A percentile compares a stretch with the other conserved stretches of the same genome.
These are phyloP conservation scores for Bucorvus abyssinicus DNA, from an alignment of 2,797 vertebrate species.

Conservation along the genomic window DNA sequence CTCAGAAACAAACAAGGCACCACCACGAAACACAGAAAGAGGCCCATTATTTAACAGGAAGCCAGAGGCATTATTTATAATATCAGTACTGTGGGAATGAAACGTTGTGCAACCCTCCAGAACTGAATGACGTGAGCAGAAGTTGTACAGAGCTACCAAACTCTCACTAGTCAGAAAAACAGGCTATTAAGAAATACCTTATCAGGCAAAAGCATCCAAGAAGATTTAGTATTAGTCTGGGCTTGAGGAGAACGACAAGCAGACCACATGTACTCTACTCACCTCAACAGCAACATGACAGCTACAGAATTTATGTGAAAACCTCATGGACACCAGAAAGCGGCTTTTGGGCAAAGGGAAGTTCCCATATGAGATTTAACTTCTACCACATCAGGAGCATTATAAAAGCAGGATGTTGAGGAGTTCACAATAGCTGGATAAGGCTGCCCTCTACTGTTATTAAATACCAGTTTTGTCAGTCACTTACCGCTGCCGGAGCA, in stretches of 20 bases:
- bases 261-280: rapidly evolving
- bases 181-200: neutral
- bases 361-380: neutral
- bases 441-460: constrained; percentile 20
- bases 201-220: neutral
- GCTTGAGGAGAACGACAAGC: neutral
- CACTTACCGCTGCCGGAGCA: constrained; percentile 87
- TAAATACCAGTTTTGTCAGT: neutral
- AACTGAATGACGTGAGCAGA: neutral
- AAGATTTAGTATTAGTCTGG: neutral
- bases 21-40: neutral
- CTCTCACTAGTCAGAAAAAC: neutral
- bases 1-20: neutral
- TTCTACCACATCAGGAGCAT: neutral
- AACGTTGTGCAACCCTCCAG: neutral
- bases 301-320: neutral
- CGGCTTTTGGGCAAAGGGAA: neutral
- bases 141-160: neutral
- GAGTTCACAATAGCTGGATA: neutral
- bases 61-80: neutral
- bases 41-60: neutral
- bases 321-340: neutral
- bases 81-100: neutral
- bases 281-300: neutral
- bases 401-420: neutral